Base-by-base conservation (phyloP, 2,113 vertebrate genomes). In the Pica pica region DNA sequence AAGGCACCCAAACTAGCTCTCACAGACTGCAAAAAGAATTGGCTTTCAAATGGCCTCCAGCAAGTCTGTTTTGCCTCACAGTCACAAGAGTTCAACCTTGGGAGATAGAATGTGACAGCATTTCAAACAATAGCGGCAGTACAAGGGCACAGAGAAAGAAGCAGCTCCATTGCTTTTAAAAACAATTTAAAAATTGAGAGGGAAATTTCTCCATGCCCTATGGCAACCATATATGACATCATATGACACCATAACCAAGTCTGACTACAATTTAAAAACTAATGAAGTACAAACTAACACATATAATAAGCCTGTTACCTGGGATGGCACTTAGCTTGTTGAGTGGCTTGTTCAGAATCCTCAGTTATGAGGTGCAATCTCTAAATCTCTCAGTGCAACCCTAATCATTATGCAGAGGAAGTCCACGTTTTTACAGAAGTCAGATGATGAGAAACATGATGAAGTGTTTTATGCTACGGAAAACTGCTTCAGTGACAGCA, bases 381-480 rank as follows among this genome's bases (percentile, higher is more conserved):
- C 93, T 95, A 78, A 87, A 92, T 83, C 91, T 94, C 78, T 46
- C 70, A 79, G 35, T 28, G 55, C 47, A 92, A 49, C 61, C 52
- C 60, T 89, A 42, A 82, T 78, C 37, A 61, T 87, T 73, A 96
- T 59, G 94, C 59, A 61, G 30, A 79, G 44, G 57, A 13, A 35
- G 46, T 11, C 59, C 31, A 63, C 1, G 0, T 64, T 64, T 97
- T 75, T 78, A 19, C 1, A 5, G 35, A 94, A 96, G 71, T 70
- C 82, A 92, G 61, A 52, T 28, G 23, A 89, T 76, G 35, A 78
- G 56, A 85, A 85, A 83, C 35, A 77, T 20, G 31, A 87, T 30
- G 18, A 87, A 97, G 55, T 73, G 42, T 46, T 64, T 55, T 35
- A 42, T 1, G 1, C 71, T n/a, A 53, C 67, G 75, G 59, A 71